Evolutionary conservation across 2,113 vertebrate species (phyloP).

Genomic region (Saimiri boliviensis): DNA sequence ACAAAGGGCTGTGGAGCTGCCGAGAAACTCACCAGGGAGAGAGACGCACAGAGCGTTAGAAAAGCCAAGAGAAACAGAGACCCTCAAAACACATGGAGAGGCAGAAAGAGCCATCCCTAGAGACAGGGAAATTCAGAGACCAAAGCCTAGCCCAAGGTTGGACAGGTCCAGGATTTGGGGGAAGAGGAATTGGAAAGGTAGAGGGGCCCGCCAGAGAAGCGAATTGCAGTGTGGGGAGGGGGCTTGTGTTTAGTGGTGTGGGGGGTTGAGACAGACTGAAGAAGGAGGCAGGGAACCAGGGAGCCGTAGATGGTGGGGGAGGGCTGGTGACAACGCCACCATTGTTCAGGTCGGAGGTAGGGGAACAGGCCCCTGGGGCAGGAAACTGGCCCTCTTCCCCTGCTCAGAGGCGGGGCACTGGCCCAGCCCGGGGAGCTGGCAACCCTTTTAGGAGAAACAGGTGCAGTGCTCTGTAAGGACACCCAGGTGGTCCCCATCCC

Average conservation of each 20-base stretch:
- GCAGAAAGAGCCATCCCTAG: background rate
- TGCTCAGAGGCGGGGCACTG: conserved; percentile 23
- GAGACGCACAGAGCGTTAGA: background rate
- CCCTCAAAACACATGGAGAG: background rate
- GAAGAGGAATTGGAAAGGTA: background rate
- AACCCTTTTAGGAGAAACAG: conserved; percentile 33
- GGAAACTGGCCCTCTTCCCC: conserved; percentile 74
- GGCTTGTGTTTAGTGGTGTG: background rate
- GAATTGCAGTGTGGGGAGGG: background rate
- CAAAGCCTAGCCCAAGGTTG: no score
- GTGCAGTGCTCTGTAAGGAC: background rate
- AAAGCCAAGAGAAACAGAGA: background rate
- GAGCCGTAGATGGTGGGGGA: background rate
- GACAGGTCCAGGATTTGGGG: background rate
- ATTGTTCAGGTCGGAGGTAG: conserved; percentile 51
- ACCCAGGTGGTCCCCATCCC: background rate
- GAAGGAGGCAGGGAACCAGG: background rate
- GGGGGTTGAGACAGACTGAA: background rate
- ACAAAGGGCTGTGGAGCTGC: background rate
- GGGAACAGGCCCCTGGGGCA: conserved; percentile 25
- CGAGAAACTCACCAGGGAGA: background rate
- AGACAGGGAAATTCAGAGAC: background rate
- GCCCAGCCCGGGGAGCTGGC: background rate
- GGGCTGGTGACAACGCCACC: conserved; percentile 41
- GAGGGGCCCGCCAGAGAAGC: background rate